Evolutionary conservation across 2,113 vertebrate species (phyloP), one percentile per base, ranked within the genome.

Genomic region (Corythornis vintsioides): DNA sequence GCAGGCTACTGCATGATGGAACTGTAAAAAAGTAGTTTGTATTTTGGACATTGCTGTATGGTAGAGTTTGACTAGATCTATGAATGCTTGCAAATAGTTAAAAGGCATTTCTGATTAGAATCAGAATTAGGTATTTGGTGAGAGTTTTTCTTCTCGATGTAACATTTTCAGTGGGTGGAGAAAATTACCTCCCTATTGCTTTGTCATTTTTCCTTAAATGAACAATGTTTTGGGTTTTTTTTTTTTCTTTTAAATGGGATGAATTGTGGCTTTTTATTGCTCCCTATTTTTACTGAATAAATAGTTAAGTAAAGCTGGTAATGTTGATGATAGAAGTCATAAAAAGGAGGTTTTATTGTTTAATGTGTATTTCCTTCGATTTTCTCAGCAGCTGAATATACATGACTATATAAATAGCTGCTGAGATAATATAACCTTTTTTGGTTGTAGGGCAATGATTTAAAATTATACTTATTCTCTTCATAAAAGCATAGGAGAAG

Each of bases 141-240:
- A 92, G 83, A 85, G 90, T 84, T 89, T 77, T 91, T 86, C 89
- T 87, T 89, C 82, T 52, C 74, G 67, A 87, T 87, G 89, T 93
- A 95, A 92, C 71, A 13, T 79, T 96, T 95, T 85, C 86, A 89
- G 94, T 89, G 70, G 90, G 92, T 81, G 87, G 79, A 90, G 85
- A 94, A 95, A 96, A 96, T 95, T 92, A 93, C 89, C 92, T 91
- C 82, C 82, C 79, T 91, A 90, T 89, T 93, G 91, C 91, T 95
- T 95, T 96, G 87, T 93, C 96, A 93, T 94, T 94, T 92, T 89
- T 92, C 83, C 86, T 94, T 94, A 95, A 96, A 89, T 80, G 91
- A 96, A 93, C 89, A 93, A 92, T 94, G 72, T 71, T 88, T 83
- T 91, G 64, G 73, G 73, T 7, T 74, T 92, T 90, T 78, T 90